phyloP scores from a whole-genome alignment of 2,888 invertebrate species.

The Teleiodes luculella region DNA sequence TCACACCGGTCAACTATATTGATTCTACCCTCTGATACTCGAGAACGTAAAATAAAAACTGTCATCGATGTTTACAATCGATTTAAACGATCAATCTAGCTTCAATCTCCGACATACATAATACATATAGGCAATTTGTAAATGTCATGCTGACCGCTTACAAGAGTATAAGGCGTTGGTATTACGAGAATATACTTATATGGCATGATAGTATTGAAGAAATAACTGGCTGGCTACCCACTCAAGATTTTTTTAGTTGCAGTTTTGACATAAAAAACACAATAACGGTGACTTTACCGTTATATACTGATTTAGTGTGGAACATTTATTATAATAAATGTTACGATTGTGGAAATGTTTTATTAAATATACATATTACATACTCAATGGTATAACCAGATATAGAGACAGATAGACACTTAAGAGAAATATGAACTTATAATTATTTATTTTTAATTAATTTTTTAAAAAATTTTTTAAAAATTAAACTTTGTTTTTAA shows the following conservation, averaged over 20 bases:
- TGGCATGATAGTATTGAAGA: not conserved
- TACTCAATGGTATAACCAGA: not conserved
- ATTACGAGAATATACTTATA: not conserved
- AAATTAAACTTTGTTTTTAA: too few species aligned
- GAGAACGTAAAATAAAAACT: too few species aligned
- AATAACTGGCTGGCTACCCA: slow-evolving; percentile 3
- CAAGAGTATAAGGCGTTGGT: not conserved
- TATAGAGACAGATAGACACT: slow-evolving; percentile 4
- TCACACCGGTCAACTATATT: too few species aligned
- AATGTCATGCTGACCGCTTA: not conserved
- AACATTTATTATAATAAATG: not conserved
- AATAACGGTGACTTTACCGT: not conserved
- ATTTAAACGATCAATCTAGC: too few species aligned
- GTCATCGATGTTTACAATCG: too few species aligned
- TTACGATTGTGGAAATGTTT: not conserved
- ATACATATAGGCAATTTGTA: too few species aligned
- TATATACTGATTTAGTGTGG: not conserved
- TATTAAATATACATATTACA: too few species aligned
- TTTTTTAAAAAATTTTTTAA: too few species aligned
- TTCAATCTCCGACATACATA: too few species aligned
- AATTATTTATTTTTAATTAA: too few species aligned
- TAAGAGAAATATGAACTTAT: too few species aligned
- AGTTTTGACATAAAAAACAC: not conserved
- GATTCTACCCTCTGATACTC: too few species aligned
- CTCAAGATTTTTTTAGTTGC: not conserved